Evolutionary conservation across 2,797 vertebrate genomes (phyloP), one percentile per base, ranked within the genome.

Genomic region (Platyrinchus mystaceus): DNA sequence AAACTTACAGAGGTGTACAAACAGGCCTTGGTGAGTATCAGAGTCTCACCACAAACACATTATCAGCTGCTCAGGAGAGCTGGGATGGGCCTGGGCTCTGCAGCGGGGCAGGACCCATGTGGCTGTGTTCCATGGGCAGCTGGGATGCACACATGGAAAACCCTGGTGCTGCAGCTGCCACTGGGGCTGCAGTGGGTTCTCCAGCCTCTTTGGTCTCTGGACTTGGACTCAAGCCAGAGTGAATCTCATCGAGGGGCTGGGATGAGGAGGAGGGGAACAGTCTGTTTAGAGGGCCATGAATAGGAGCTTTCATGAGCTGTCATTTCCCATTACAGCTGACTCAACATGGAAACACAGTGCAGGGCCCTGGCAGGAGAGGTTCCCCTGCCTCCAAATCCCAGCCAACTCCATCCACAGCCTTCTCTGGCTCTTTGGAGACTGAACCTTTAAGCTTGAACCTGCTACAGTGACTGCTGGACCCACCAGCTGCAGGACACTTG

Each of bases 301-400:
- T 95, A 96, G 97, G 94, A 84, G 97, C 98, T 98, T 98, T 98
- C 98, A 98, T 97, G 97, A 92, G 91, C 97, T 98, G 98, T 98
- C 98, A 98, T 84, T 90, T 97, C 96, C 95, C 95, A 97, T 98
- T 98, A 98, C n/a, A 28, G 37, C 82, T 79, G 68, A 71, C 89
- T 95, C 93, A 52, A 97, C 83, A 93, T 94, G 96, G 95, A 95
- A 97, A 97, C 93, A 91, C 90, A 84, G 93, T 67, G 0, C 69
- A 32, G 68, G 43, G 67, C 49, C 60, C 59, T 60, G 75, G 43
- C 83, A 77, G 39, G 18, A 94, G 89, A 92, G 30, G 21, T 43
- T 92, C 30, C 32, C 28, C 75, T 80, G 75, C 80, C 78, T 87
- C 44, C 0, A 10, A 32, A 19, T 18, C 64, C 47, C 79, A 80